phyloP scores from a whole-genome alignment of 2,113 vertebrate species.

The Malurus melanocephalus region DNA sequence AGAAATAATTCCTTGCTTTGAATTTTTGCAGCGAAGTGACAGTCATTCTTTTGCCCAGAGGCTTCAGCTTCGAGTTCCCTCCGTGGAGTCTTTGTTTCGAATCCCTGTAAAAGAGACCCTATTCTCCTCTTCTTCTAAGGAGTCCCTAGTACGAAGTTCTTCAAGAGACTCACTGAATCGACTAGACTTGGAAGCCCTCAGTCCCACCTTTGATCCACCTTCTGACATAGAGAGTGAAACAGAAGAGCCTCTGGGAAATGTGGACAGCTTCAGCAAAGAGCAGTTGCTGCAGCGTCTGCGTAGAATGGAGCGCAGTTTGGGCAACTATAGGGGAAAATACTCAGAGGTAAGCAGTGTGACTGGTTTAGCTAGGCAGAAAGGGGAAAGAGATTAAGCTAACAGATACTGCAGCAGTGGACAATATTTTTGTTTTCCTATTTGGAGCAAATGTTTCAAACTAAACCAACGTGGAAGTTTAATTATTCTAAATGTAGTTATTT shows the following conservation, averaged over 20 bases:
- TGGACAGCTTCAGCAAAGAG: conserved; percentile 82
- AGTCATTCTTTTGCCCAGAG: conserved; percentile 86
- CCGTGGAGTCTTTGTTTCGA: conserved; percentile 89
- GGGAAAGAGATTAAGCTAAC: background rate
- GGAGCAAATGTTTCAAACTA: background rate
- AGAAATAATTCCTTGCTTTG: background rate
- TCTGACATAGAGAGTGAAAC: conserved; percentile 93
- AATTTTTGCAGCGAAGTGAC: conserved; percentile 75
- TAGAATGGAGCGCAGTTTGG: conserved; percentile 84
- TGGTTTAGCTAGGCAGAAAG: background rate
- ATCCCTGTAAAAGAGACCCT: conserved; percentile 84
- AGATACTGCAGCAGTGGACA: background rate
- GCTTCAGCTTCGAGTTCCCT: conserved; percentile 89
- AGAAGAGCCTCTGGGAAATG: conserved; percentile 77
- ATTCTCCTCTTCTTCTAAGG: conserved; percentile 86
- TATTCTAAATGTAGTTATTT: background rate
- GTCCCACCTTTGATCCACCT: conserved; percentile 79
- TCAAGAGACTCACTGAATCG: conserved; percentile 89
- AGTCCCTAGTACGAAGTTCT: conserved; percentile 82
- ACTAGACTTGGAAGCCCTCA: conserved; percentile 72
- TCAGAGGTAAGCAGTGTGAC: conserved; percentile 79
- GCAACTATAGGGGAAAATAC: conserved; percentile 87
- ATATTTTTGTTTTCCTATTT: background rate
- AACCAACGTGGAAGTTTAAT: background rate
- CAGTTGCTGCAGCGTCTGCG: conserved; percentile 82